Conservation (phyloP, 2,797 vertebrate genomes). For the Pteropus rufus region DNA sequence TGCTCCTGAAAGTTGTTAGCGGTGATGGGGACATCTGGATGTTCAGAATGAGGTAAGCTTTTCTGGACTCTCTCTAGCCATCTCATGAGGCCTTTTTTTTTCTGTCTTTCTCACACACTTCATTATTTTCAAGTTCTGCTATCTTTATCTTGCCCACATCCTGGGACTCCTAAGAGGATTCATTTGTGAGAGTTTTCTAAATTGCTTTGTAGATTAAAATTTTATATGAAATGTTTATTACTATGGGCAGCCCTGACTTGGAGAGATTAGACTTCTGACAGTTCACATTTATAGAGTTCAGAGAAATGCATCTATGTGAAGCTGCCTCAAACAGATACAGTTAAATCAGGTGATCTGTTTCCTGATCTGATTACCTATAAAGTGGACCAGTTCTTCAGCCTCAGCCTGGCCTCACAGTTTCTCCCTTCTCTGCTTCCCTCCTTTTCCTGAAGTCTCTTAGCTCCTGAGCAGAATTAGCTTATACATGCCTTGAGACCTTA, state of each 20-base stretch:
- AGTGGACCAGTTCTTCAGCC: not conserved
- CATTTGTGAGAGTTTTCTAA: slow-evolving; percentile 49
- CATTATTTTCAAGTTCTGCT: slow-evolving; percentile 50
- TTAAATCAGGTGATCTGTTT: not conserved
- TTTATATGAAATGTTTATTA: slow-evolving; percentile 25
- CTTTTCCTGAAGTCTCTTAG: not conserved
- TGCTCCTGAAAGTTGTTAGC: not conserved
- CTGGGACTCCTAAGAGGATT: slow-evolving; percentile 56
- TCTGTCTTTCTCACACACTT: slow-evolving; percentile 16
- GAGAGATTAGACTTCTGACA: slow-evolving; percentile 59
- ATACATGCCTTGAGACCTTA: not conserved
- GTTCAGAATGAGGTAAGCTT: not conserved
- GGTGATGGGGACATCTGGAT: not conserved
- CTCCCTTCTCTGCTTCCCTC: not conserved
- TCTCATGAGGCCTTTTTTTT: not conserved
- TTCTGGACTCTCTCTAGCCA: not conserved
- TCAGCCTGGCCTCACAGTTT: not conserved
- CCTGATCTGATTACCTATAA: not conserved
- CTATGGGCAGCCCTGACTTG: not conserved
- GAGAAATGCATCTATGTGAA: not conserved
- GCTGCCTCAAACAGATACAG: not conserved
- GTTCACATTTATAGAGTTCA: not conserved
- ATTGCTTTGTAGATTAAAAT: slow-evolving; percentile 66
- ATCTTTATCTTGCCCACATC: slow-evolving; percentile 32
- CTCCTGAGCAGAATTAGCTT: not conserved